Evolutionary conservation across 2,888 invertebrate genomes (phyloP), one percentile per base, ranked within the genome.

Genomic region (Platycheirus rosarum): DNA sequence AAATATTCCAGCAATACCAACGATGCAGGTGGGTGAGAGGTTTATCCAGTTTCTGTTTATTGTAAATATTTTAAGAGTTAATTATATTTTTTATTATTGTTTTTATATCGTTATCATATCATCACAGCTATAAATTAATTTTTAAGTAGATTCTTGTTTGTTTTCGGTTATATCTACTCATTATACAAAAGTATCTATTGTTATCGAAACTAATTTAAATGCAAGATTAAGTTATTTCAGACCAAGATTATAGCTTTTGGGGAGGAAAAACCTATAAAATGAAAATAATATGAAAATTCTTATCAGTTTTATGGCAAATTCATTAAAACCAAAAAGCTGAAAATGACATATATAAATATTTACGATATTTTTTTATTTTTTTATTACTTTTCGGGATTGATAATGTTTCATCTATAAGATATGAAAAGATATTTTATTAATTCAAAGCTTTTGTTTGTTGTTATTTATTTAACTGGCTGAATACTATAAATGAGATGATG

Each of bases 61-160:
- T 44, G 42, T 44, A 26, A 60, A 60, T 42, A 42, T 44, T 14
- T 42, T 18, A 16, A 60, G 26, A 14, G 29, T 60, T 42, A 60
- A 60, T 16, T 26, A 60, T 55, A 23, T 55, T 40, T n/a, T 55
- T 60, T n/a, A n/a, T 60, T 44, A 60, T 60, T 2, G 42, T 18
- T n/a, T 42, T 29, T 16, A 60, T 60, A 42, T 60, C 60, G 26
- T 44, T 60, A 60, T 60, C 60, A 60, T 16, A 60, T 60, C 60
- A 60, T 60, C 29, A 6, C 4, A 23, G 16, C 26, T n/a, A 60
- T 60, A 60, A 60, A 60, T 60, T 44, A 60, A 60, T 42, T 26
- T 16, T 3, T 60, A 42, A 60, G 16, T 60, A 42, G 42, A 42
- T 60, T 18, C 42, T 60, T 44, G 42, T 60, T 60, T 60, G 42